Conservation (phyloP, 1,140 invertebrate species). For the Eufriesea mexicana region DNA sequence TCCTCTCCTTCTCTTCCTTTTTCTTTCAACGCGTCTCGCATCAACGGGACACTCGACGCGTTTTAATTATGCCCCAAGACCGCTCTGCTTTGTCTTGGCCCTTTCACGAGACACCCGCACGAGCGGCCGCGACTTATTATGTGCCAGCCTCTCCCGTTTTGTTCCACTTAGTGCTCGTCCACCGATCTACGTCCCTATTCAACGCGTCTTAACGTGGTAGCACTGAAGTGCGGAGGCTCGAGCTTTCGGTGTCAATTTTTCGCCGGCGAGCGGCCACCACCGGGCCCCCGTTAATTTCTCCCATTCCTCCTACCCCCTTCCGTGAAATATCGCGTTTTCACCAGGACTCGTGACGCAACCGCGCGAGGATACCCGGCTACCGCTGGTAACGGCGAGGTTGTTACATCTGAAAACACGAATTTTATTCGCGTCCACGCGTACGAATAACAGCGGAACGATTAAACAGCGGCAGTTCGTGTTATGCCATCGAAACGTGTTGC, state of each 20-base stretch:
- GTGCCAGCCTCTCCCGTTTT: conserved; percentile 57
- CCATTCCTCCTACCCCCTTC: background rate
- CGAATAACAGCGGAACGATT: background rate
- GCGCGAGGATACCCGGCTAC: too few relatives aligned
- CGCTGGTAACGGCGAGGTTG: too few relatives aligned
- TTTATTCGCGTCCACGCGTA: background rate
- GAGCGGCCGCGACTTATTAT: conserved; percentile 68
- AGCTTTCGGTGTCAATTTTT: conserved; percentile 65
- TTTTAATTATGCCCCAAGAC: conserved; percentile 77
- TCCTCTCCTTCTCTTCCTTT: conserved; percentile 43
- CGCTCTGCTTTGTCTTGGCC: conserved; percentile 72
- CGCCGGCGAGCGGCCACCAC: conserved; percentile 5
- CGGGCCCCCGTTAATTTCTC: conserved; percentile 47
- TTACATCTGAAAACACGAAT: background rate
- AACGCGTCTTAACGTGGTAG: conserved; percentile 56
- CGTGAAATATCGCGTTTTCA: too few relatives aligned
- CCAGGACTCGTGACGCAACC: too few relatives aligned
- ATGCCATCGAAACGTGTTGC: background rate
- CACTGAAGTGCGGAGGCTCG: conserved; percentile 56
- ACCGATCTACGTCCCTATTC: conserved; percentile 50
- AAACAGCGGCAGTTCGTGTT: too few relatives aligned
- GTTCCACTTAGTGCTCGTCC: conserved; percentile 49
- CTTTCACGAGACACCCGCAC: conserved; percentile 68
- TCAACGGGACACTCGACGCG: conserved; percentile 71
- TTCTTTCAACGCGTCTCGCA: conserved; percentile 49